Conservation (phyloP, 2,888 invertebrate genomes). For the Eupithecia tripunctaria region DNA sequence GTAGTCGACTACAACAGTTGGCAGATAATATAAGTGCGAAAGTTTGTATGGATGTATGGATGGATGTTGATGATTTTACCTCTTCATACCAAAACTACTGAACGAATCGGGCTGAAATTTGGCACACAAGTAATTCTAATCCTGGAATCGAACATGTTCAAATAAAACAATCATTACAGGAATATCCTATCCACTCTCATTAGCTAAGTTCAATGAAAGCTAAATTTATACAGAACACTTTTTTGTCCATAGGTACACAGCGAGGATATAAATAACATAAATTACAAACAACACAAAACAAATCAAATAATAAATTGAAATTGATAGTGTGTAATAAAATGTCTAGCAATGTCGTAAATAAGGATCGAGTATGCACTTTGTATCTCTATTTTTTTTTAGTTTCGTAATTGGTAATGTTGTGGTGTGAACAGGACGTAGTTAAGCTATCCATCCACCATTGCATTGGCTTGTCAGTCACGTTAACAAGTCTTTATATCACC, state of each 20-base stretch:
- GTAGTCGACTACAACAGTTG: background rate
- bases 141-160: too few relatives aligned
- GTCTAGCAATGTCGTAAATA: background rate
- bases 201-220: too few relatives aligned
- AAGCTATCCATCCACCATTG: conserved; percentile 32
- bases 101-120: background rate
- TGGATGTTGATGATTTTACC: background rate
- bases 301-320: background rate
- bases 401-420: conserved; percentile 10
- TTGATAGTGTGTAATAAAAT: background rate
- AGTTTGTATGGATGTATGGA: background rate
- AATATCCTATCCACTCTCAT: too few relatives aligned
- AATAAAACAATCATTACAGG: too few relatives aligned
- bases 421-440: conserved; percentile 34
- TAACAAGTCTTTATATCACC: conserved; percentile 44
- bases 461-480: conserved; percentile 50
- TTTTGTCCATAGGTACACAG: too few relatives aligned
- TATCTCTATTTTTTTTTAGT: background rate
- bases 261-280: too few relatives aligned
- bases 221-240: too few relatives aligned
- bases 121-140: too few relatives aligned
- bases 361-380: background rate
- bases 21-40: background rate
- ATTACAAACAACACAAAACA: background rate
- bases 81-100: background rate